A percentile compares a stretch with the other conserved stretches of the same genome.
Evolutionary conservation across 2,113 vertebrate genomes (phyloP).

Genomic region (Peromyscus leucopus): DNA sequence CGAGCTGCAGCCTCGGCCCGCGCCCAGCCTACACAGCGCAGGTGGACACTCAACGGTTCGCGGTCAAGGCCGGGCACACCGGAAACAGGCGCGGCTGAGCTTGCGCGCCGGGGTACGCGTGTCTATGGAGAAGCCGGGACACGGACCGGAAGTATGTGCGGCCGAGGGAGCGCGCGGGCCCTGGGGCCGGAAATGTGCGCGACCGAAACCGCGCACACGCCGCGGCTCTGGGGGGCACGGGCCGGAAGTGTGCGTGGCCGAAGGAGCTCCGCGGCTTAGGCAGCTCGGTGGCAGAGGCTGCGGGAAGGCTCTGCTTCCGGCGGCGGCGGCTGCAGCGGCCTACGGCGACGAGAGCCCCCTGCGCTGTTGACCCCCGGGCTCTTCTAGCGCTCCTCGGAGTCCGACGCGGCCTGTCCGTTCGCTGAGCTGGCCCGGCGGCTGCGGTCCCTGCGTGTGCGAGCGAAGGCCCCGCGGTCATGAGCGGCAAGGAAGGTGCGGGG

Average conservation of each 20-base stretch:
- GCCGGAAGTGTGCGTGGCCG: background rate
- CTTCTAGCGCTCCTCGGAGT: background rate
- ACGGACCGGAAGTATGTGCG: background rate
- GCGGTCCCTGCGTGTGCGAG: background rate
- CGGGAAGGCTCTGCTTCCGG: slow-evolving; percentile 53
- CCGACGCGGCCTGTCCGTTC: fast-evolving
- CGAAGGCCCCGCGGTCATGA: slow-evolving; percentile 72
- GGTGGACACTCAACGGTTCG: background rate
- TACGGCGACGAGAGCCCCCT: background rate
- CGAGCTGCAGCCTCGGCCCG: background rate
- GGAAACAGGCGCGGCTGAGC: background rate
- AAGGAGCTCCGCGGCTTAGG: background rate
- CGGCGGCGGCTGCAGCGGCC: background rate
- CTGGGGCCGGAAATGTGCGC: background rate
- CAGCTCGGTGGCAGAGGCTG: background rate
- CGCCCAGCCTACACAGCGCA: background rate
- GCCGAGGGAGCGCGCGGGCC: background rate
- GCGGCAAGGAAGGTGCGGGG: slow-evolving; percentile 82
- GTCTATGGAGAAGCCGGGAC: fast-evolving
- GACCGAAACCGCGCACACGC: background rate
- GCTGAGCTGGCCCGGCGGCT: fast-evolving
- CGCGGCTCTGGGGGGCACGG: background rate
- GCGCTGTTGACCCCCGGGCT: fast-evolving
- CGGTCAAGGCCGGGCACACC: background rate
- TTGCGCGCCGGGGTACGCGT: background rate